Evolutionary conservation across 2,113 vertebrate species (phyloP).

Genomic region (Ptyas mucosa): DNA sequence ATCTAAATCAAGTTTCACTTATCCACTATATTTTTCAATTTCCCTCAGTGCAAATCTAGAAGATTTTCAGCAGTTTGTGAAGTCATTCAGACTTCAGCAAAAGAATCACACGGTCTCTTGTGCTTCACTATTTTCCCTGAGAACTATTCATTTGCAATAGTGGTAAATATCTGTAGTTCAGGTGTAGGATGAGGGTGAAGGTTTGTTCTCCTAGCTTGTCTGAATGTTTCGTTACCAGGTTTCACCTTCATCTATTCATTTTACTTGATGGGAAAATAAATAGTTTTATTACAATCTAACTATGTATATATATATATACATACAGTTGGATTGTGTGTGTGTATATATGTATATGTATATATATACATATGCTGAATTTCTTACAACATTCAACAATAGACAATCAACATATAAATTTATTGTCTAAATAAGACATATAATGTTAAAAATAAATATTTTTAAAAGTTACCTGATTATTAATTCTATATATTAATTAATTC

Average conservation of each 20-base stretch:
- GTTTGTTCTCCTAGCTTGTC: too few species aligned
- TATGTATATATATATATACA: background rate
- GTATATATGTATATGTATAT: too few species aligned
- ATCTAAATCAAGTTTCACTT: conserved; percentile 59
- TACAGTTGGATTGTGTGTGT: too few species aligned
- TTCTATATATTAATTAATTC: too few species aligned
- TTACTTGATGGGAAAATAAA: conserved; percentile 46
- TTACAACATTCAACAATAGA: background rate
- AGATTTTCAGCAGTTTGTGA: conserved; percentile 54
- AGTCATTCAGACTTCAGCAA: conserved; percentile 52
- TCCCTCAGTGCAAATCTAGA: conserved; percentile 43
- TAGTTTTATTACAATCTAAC: conserved; percentile 34
- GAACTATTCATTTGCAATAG: conserved; percentile 42
- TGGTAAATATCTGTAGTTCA: too few species aligned
- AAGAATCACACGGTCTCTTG: conserved; percentile 61
- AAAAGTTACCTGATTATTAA: background rate
- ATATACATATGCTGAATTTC: background rate
- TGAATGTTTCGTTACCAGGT: too few species aligned
- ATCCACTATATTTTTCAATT: conserved; percentile 59
- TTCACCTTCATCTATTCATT: background rate
- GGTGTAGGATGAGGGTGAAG: too few species aligned
- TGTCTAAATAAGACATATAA: background rate
- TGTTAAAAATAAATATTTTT: background rate
- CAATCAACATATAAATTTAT: background rate
- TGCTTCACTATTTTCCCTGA: conserved; percentile 46